Evolutionary conservation across 2,113 vertebrate species (phyloP).

Genomic region (Phalacrocorax carbo): DNA sequence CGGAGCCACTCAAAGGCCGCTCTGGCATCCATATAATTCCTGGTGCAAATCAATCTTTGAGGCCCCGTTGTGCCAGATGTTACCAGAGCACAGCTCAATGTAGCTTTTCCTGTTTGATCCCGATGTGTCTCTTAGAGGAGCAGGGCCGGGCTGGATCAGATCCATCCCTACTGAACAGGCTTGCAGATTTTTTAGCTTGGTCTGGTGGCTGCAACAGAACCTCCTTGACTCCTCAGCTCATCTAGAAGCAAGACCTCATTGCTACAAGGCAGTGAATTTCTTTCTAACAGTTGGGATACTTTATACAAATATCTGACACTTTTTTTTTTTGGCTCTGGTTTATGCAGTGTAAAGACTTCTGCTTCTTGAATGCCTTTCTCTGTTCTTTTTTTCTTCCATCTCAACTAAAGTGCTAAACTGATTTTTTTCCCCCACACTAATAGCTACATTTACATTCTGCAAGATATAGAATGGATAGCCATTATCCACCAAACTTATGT

Average conservation of each 20-base stretch:
- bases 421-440: background rate
- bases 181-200: background rate
- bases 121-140: too few relatives aligned
- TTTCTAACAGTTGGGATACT: background rate
- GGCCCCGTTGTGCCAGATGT: accelerated
- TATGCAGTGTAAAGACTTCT: background rate
- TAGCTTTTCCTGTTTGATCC: too few relatives aligned
- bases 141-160: background rate
- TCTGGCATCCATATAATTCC: background rate
- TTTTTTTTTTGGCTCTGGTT: background rate
- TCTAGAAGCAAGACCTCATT: background rate
- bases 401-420: background rate
- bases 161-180: background rate
- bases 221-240: background rate
- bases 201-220: background rate
- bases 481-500: background rate
- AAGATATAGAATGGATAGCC: background rate
- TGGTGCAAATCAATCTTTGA: too few relatives aligned
- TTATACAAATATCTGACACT: background rate
- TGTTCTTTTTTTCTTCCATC: background rate
- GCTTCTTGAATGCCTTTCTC: background rate
- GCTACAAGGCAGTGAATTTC: background rate
- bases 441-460: constrained; percentile 1
- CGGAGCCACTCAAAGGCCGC: too few relatives aligned
- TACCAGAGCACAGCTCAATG: too few relatives aligned